These are phyloP conservation scores for Ochropacha duplaris DNA, from an alignment of 2,888 invertebrate genomes.

Conservation along the genomic window DNA sequence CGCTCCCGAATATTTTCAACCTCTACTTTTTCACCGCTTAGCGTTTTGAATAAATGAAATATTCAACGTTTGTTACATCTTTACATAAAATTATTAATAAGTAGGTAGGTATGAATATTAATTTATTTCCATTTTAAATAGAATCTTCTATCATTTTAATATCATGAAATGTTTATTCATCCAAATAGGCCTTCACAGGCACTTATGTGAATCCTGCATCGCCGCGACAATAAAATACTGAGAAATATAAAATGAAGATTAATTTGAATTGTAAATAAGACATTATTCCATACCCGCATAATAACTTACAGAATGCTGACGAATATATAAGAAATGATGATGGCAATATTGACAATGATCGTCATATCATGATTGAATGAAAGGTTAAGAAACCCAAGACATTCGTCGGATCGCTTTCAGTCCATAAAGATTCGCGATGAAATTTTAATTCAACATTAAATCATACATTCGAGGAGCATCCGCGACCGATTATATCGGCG, in stretches of 20 bases:
- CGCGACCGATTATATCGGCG: constrained; percentile 20
- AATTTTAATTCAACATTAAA: constrained; percentile 33
- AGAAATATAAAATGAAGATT: too few species aligned
- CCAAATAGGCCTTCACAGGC: too few species aligned
- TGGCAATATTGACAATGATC: not conserved
- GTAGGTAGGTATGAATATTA: constrained; percentile 32
- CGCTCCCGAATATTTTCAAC: constrained; percentile 36
- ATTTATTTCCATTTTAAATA: constrained; percentile 27
- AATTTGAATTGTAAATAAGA: too few species aligned
- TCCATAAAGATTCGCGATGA: constrained; percentile 18
- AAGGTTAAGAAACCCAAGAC: constrained; percentile 9
- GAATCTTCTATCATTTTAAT: constrained; percentile 22
- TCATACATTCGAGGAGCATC: constrained; percentile 19
- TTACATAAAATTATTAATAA: constrained; percentile 21
- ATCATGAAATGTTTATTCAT: too few species aligned
- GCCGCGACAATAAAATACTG: too few species aligned
- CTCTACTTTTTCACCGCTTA: constrained; percentile 52
- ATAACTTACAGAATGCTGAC: constrained; percentile 6
- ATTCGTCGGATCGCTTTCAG: constrained; percentile 11
- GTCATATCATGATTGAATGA: constrained; percentile 12
- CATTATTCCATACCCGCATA: not conserved
- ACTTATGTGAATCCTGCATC: too few species aligned
- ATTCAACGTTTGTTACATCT: constrained; percentile 57
- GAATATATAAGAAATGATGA: not conserved
- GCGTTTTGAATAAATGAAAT: constrained; percentile 68